phyloP scores from a whole-genome alignment of 53 echinoderm and acorn worm species.

The Crossaster papposus region DNA sequence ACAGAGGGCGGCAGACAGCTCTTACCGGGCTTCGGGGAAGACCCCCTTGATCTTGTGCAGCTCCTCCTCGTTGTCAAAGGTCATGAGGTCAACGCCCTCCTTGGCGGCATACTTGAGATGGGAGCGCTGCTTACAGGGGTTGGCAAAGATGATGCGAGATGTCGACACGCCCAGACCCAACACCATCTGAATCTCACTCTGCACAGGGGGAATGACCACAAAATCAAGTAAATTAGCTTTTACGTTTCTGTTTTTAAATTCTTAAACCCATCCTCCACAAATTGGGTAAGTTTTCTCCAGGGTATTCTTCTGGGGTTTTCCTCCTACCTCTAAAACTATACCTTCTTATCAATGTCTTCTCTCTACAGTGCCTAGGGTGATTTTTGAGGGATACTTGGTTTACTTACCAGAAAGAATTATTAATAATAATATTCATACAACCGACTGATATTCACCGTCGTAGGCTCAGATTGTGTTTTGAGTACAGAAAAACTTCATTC shows the following conservation, averaged over 20 bases:
- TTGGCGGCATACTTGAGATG: slow-evolving; percentile 74
- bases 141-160: slow-evolving; percentile 88
- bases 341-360: no score
- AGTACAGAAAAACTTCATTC: slow-evolving; percentile 51
- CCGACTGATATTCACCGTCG: background rate
- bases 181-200: slow-evolving; percentile 80
- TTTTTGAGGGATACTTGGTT: no score
- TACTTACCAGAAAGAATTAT: no score
- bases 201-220: background rate
- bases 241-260: background rate
- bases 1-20: background rate
- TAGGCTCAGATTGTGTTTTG: slow-evolving; percentile 23
- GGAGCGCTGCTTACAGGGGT: slow-evolving; percentile 90
- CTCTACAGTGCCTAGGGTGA: no score
- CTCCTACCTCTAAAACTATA: no score
- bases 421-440: no score
- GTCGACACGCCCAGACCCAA: slow-evolving; percentile 77
- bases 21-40: slow-evolving; percentile 76
- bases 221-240: background rate
- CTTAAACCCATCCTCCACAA: no score
- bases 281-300: no score
- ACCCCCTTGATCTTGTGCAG: slow-evolving; percentile 74
- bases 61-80: slow-evolving; percentile 89
- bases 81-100: slow-evolving; percentile 71
- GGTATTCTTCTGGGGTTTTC: no score